These are phyloP conservation scores for Triplophysa yarkandensis DNA, from an alignment of 2,797 vertebrate species.

Conservation along the genomic window DNA sequence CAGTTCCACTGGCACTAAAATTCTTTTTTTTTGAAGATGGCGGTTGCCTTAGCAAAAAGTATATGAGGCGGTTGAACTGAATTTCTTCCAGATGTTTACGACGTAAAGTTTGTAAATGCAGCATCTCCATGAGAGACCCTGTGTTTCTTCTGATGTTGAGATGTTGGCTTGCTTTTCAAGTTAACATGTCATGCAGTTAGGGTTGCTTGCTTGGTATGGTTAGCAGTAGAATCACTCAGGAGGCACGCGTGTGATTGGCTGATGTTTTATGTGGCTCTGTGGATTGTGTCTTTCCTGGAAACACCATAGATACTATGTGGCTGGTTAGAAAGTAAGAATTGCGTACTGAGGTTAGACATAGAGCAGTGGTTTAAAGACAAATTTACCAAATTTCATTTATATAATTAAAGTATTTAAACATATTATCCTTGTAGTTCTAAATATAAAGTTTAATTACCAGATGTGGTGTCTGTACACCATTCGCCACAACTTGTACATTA, in stretches of 20 bases:
- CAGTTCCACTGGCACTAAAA: conserved; percentile 14
- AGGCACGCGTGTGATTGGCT: conserved; percentile 31
- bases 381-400: conserved; percentile 1
- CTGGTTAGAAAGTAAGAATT: conserved; percentile 17
- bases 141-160: not conserved
- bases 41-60: not conserved
- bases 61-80: conserved; percentile 1
- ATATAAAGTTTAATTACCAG: not conserved
- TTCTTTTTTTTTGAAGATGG: not conserved
- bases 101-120: not conserved
- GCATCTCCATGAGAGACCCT: not conserved
- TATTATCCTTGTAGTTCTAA: not conserved
- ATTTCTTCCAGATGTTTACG: not conserved
- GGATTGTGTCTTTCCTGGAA: conserved; percentile 47
- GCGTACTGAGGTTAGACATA: conserved; percentile 19
- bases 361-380: not conserved
- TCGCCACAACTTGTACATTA: not conserved
- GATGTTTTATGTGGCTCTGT: conserved; percentile 1
- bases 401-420: conserved; percentile 8
- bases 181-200: conserved; percentile 1
- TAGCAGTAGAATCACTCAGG: conserved; percentile 25
- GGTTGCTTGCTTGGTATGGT: not conserved
- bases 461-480: conserved; percentile 2
- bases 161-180: not conserved
- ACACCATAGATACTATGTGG: conserved; percentile 29